Evolutionary conservation across 2,888 invertebrate genomes (phyloP).

Genomic region (Andrena camellia): DNA sequence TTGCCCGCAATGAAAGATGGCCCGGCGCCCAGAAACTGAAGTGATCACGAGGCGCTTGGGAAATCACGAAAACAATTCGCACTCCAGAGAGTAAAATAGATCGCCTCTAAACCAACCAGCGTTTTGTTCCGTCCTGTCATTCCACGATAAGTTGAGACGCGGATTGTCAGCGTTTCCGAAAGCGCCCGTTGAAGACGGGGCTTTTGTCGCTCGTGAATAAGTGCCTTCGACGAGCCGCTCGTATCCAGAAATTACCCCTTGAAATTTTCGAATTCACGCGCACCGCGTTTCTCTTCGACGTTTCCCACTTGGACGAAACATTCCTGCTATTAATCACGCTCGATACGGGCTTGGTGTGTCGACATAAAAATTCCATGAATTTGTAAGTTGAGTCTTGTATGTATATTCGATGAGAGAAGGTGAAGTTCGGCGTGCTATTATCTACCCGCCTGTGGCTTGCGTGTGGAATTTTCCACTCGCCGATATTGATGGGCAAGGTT

Average conservation of each 20-base stretch:
- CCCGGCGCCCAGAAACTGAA: conserved; percentile 53
- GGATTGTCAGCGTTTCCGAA: conserved; percentile 24
- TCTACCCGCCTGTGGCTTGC: too few species aligned
- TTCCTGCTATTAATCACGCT: neutral
- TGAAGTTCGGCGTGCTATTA: too few species aligned
- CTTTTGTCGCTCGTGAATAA: neutral
- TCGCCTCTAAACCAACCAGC: conserved; percentile 25
- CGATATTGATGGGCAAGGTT: conserved; percentile 14
- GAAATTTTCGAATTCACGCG: conserved; percentile 14
- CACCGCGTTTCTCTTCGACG: neutral
- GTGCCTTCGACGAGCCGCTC: neutral
- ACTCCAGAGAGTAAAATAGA: conserved; percentile 52
- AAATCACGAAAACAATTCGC: conserved; percentile 71
- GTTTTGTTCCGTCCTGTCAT: conserved; percentile 47
- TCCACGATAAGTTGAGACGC: conserved; percentile 28
- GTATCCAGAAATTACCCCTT: neutral
- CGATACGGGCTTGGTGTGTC: too few species aligned
- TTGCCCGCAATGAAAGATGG: conserved; percentile 66
- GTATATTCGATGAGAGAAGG: neutral
- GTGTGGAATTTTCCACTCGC: too few species aligned
- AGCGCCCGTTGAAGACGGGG: neutral
- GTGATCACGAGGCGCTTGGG: conserved; percentile 70
- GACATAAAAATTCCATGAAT: neutral
- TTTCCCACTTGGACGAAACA: neutral
- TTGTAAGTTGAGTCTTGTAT: neutral